Conservation (phyloP, 35 echinoderm and acorn worm species). For the Ophioderma brevispina region DNA sequence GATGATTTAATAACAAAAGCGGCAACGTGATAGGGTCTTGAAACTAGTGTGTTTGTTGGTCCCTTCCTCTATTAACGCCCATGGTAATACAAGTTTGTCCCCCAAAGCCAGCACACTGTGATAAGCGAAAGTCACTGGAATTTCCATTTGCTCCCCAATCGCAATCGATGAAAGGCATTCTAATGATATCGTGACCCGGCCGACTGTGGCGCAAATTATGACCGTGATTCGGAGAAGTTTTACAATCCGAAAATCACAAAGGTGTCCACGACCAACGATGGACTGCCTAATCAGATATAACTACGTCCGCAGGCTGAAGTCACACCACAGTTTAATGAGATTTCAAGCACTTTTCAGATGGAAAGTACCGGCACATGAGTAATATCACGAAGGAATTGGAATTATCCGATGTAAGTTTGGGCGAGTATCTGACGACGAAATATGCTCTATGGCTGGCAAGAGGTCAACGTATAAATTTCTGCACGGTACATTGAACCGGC, state of each 20-base stretch:
- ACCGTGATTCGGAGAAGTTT: too few species aligned
- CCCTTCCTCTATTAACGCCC: too few species aligned
- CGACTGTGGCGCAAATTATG: too few species aligned
- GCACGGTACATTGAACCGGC: conserved; percentile 36
- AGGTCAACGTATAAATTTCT: conserved; percentile 30
- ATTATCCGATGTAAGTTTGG: conserved; percentile 9
- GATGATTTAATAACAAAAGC: too few species aligned
- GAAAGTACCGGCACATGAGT: not conserved
- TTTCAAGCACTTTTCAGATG: conserved; percentile 19
- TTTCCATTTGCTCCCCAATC: conserved; percentile 15
- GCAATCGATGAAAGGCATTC: conserved; percentile 44
- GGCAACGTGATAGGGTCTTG: too few species aligned
- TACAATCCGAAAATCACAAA: conserved; percentile 38
- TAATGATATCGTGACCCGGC: conserved; percentile 8
- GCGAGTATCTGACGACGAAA: conserved; percentile 22
- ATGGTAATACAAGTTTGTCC: too few species aligned
- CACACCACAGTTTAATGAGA: conserved; percentile 34
- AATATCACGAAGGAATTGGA: not conserved
- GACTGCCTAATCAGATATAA: conserved; percentile 38
- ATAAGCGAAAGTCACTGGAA: conserved; percentile 24
- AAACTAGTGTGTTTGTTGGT: too few species aligned
- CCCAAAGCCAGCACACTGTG: not conserved
- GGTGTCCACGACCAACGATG: conserved; percentile 25
- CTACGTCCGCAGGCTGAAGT: conserved; percentile 1
- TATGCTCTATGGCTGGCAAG: conserved; percentile 29